Conservation (phyloP, 1,140 invertebrate genomes). For the Tetramorium simillimum region DNA sequence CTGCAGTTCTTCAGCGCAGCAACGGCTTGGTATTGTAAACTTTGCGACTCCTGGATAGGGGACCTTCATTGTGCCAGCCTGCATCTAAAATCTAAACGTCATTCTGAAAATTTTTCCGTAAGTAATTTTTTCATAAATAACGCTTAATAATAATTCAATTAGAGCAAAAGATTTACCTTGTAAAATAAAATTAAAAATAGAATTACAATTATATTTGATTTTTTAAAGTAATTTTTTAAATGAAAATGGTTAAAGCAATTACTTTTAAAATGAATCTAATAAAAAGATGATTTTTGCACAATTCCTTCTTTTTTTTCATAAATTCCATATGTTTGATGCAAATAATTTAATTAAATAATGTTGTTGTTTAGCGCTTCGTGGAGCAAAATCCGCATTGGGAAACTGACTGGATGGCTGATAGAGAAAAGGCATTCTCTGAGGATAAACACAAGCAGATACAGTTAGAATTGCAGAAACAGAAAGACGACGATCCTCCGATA, state of each 20-base stretch:
- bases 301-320: not conserved
- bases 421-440: slow-evolving; percentile 89
- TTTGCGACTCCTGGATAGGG: slow-evolving; percentile 94
- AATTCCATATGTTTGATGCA: not conserved
- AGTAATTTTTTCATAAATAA: slow-evolving; percentile 78
- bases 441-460: slow-evolving; percentile 83
- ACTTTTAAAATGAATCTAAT: not conserved
- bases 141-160: not conserved
- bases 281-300: slow-evolving; percentile 3
- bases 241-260: not conserved
- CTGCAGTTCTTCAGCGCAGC: slow-evolving; percentile 94
- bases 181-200: not conserved
- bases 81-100: slow-evolving; percentile 92
- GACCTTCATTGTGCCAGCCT: slow-evolving; percentile 94
- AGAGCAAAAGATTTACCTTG: not conserved
- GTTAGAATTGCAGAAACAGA: slow-evolving; percentile 82
- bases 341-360: slow-evolving; percentile 34
- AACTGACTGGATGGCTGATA: slow-evolving; percentile 92
- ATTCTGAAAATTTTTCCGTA: slow-evolving; percentile 92
- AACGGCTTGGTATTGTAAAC: slow-evolving; percentile 95
- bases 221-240: not conserved
- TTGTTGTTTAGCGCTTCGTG: slow-evolving; percentile 88
- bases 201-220: not conserved
- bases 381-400: slow-evolving; percentile 94
- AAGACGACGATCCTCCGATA: slow-evolving; percentile 79